Base-by-base conservation (phyloP, 2,888 invertebrate species). In the Drosophila prolongata region DNA sequence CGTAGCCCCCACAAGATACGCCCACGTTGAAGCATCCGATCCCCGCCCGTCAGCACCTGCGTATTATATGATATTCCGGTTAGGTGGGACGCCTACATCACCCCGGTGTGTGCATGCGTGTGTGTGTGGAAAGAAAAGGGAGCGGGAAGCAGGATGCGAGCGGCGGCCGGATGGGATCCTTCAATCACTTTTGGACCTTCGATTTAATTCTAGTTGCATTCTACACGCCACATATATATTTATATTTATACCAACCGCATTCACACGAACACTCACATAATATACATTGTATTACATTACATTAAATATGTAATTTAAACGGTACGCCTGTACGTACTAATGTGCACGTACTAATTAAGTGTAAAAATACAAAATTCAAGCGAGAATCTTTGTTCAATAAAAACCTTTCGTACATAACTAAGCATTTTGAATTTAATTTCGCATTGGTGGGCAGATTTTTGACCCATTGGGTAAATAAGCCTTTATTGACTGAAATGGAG, bases 291-390 rank as follows among this genome's bases (percentile, higher is more conserved):
- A 79, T 64, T 75, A 76, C 74, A 71, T 71, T 64, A 64, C 62
- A 66, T 65, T 70, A 73, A 70, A 79, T 54, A 66, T 79, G 77
- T 74, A 77, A 71, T 73, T 71, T 72, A 70, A 61, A 59, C 67
- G 62, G 83, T 80, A 80, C 78, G 65, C 30, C 16, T 34, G 80
- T 67, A 72, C 68, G 64, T 66, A 67, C 65, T 66, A 66, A 66
- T 78, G 71, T 75, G 84, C 84, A 83, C 84, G 84, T 83, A 75
- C 78, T 78, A 77, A 77, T 73, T 73, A 77, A 62, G 68, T 83
- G 71, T 71, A 71, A 76, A 71, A 79, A 79, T 82, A 79, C 79
- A 83, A 77, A 69, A 56, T 74, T 73, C 65, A 65, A 69, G 49
- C 56, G 56, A 65, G 74, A 71, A 73, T 71, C 19, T 71, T 73